A percentile compares a stretch with the other conserved stretches of the same genome.
These are phyloP conservation scores for Odontesthes bonariensis DNA, from an alignment of 2,113 vertebrate species.

Conservation along the genomic window DNA sequence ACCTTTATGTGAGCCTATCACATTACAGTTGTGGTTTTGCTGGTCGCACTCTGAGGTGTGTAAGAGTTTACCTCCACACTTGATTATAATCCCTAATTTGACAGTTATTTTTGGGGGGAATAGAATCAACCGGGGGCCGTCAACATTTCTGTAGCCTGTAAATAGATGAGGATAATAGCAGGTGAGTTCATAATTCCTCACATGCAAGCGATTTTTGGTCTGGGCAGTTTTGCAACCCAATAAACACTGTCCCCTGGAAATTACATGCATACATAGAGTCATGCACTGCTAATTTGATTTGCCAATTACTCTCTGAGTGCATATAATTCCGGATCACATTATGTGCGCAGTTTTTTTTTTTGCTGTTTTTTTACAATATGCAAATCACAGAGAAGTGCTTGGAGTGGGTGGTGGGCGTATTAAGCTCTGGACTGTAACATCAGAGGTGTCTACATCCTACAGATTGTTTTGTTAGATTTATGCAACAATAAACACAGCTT, in stretches of 20 bases:
- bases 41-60: neutral
- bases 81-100: conserved; percentile 10
- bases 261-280: neutral
- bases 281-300: conserved; percentile 14
- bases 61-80: neutral
- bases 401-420: neutral
- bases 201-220: neutral
- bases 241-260: neutral
- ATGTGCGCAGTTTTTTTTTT: neutral
- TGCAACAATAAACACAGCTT: neutral
- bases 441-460: neutral
- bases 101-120: conserved; percentile 1
- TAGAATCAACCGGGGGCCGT: neutral
- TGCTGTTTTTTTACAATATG: neutral
- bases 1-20: conserved; percentile 64
- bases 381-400: neutral
- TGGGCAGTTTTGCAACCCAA: neutral
- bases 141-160: neutral
- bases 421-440: neutral
- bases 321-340: neutral
- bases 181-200: neutral
- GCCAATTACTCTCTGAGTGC: conserved; percentile 3
- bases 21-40: conserved; percentile 36
- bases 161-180: neutral
- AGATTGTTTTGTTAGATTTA: neutral